phyloP scores from a whole-genome alignment of 2,113 vertebrate genomes.

The Xenus cinereus region DNA sequence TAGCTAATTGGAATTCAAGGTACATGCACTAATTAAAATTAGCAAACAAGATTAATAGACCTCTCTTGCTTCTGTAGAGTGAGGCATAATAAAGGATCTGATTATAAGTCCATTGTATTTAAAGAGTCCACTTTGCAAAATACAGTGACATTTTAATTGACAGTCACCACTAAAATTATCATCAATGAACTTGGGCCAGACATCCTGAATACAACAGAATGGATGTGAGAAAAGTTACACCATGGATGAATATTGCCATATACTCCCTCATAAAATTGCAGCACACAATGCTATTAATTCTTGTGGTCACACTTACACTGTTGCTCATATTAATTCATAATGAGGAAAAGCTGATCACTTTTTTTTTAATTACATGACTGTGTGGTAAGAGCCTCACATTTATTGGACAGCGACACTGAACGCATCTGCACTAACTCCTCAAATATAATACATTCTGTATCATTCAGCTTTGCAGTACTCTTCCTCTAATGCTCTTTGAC shows the following conservation, averaged over 20 bases:
- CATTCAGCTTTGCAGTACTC: background rate
- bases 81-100: background rate
- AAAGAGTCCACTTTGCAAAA: slow-evolving; percentile 5
- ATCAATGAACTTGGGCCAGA: background rate
- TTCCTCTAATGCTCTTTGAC: background rate
- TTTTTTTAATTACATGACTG: background rate
- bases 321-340: background rate
- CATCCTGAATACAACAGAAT: background rate
- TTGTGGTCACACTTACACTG: background rate
- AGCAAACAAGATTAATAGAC: slow-evolving; percentile 57
- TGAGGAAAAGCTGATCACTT: background rate
- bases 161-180: slow-evolving; percentile 3
- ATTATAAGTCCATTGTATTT: slow-evolving; percentile 13
- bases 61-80: background rate
- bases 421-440: background rate
- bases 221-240: background rate
- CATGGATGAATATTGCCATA: background rate
- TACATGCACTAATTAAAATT: slow-evolving; percentile 36
- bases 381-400: background rate
- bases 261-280: background rate
- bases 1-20: slow-evolving; percentile 38
- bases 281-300: background rate
- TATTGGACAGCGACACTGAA: background rate
- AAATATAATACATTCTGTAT: background rate
- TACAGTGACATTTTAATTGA: slow-evolving; percentile 22